Base-by-base conservation (phyloP, 2,797 vertebrate genomes). In the Pangasius larnaudii region DNA sequence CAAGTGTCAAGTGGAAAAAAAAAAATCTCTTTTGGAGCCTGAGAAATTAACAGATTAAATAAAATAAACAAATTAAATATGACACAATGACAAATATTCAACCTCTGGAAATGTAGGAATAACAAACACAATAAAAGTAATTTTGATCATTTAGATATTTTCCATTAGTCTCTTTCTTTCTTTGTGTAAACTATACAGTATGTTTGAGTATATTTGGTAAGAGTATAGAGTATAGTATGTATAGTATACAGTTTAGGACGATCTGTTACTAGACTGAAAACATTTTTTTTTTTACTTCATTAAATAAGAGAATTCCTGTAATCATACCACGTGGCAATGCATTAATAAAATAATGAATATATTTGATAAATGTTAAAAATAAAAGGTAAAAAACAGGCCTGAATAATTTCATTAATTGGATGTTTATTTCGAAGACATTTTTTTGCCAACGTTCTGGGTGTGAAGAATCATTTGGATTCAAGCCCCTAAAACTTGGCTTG, bases 401-500 rank as follows among this genome's bases (percentile, higher is more conserved):
- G 11, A 84, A 22, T 69, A 79, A 71, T 42, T 71, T 22, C 2
- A 42, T 80, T 69, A 80, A 86, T 49, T 83, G 46, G 49, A 58
- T 58, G 59, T 78, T 67, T 67, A 78, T 18, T 82, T 58, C 39
- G 7, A 39, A 69, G 27, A 22, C 8, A 46, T 33, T 33, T 85
- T 84, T 79, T 77, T 89, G 18, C 36, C 63, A 56, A 56, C 83
- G 22, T 86, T 39, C 39, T 85, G 27, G 63, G 79, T 88, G 77
- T 81, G 63, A 89, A 87, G 56, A 78, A 88, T 58, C 63, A n/a
- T 49, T 53, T 91, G 89, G 84, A 71, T 19, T 75, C 58, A 82
- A 81, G 82, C 61, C 33, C 61, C 30, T 9, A 53, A 74, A 80
- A 87, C 30, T 80, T 88, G 88, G 88, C 88, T 86, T 80, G 79